Percentiles rank a stretch among this genome's conserved stretches.
Evolutionary conservation across 2,113 vertebrate species (phyloP).

Genomic region (Anguilla rostrata): DNA sequence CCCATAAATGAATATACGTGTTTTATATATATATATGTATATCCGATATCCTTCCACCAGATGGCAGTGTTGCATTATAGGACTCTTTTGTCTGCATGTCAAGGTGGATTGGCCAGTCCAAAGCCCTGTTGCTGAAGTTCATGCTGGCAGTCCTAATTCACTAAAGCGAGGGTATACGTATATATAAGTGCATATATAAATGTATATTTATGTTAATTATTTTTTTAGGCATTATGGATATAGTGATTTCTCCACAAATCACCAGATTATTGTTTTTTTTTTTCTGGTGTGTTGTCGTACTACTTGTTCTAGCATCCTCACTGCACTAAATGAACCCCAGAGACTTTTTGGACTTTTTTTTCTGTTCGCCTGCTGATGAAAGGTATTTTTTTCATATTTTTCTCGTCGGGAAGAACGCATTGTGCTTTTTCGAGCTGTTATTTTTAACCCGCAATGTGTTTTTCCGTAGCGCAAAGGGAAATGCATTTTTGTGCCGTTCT

Average conservation of each 20-base stretch:
- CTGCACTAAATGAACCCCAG: not conserved
- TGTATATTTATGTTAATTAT: no score
- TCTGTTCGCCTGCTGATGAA: not conserved
- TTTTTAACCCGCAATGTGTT: not conserved
- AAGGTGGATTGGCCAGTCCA: not conserved
- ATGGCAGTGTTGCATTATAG: conserved; percentile 29
- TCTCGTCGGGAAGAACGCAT: not conserved
- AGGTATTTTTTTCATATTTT: not conserved
- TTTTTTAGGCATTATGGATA: not conserved
- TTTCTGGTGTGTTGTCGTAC: no score
- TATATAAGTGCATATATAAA: no score
- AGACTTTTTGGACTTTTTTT: not conserved
- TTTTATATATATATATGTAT: not conserved
- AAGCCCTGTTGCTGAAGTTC: not conserved
- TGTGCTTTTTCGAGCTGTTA: not conserved
- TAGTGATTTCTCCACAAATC: not conserved
- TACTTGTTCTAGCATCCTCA: not conserved
- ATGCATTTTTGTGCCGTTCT: not conserved
- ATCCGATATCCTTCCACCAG: not conserved
- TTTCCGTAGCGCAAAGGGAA: not conserved
- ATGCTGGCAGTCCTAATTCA: not conserved
- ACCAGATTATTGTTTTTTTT: not conserved
- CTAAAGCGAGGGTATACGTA: not conserved
- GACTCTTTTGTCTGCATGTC: not conserved
- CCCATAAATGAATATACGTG: not conserved